These are phyloP conservation scores for Acrobasis consociella DNA, from an alignment of 2,888 invertebrate genomes.

Conservation along the genomic window DNA sequence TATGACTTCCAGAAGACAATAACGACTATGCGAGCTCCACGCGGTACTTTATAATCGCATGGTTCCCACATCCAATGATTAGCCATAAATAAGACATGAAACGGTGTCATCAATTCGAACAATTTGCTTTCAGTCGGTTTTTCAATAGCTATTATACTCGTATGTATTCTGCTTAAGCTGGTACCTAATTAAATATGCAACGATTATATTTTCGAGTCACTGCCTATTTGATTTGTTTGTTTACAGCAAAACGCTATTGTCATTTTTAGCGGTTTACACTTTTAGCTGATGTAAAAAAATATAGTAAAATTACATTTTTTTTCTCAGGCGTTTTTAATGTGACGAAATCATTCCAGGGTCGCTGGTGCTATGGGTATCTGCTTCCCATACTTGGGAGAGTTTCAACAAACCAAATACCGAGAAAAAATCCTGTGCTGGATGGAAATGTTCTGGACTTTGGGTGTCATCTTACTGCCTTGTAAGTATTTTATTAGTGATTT, in stretches of 20 bases:
- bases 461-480: slow-evolving; percentile 89
- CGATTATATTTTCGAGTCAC: background rate
- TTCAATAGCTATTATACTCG: slow-evolving; percentile 24
- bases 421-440: slow-evolving; percentile 92
- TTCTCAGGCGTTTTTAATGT: no score
- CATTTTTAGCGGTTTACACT: no score
- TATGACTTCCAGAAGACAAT: slow-evolving; percentile 41
- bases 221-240: background rate
- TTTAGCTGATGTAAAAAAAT: no score
- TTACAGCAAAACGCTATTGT: no score
- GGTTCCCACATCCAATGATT: slow-evolving; percentile 48
- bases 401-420: slow-evolving; percentile 90
- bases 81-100: slow-evolving; percentile 37
- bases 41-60: slow-evolving; percentile 40
- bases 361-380: slow-evolving; percentile 93
- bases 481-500: slow-evolving; percentile 44
- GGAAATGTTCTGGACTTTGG: slow-evolving; percentile 93
- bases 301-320: no score
- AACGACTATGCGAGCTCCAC: slow-evolving; percentile 37
- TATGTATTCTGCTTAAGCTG: slow-evolving; percentile 15
- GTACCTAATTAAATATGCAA: slow-evolving; percentile 18
- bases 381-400: slow-evolving; percentile 92
- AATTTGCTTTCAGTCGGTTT: slow-evolving; percentile 32
- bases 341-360: slow-evolving; percentile 75
- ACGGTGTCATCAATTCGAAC: slow-evolving; percentile 40